phyloP scores from a whole-genome alignment of 2,113 vertebrate species.

The Fregetta grallaria region DNA sequence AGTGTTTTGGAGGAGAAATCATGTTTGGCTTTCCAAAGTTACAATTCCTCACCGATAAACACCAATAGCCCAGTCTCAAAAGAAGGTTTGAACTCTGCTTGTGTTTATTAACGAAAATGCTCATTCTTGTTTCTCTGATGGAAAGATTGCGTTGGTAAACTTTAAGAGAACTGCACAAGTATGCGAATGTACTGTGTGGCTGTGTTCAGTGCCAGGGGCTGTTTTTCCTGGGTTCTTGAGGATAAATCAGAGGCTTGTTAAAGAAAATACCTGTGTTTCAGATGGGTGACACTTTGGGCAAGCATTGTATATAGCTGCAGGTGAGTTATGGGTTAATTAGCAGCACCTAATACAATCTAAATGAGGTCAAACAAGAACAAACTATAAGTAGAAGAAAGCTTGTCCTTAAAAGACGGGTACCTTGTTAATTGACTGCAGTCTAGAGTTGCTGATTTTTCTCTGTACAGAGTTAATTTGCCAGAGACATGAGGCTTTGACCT shows the following conservation, averaged over 20 bases:
- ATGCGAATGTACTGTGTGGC: fast-evolving
- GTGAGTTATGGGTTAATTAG: not conserved
- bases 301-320: not conserved
- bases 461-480: not conserved
- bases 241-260: not conserved
- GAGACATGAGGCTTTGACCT: not conserved
- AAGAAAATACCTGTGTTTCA: not conserved
- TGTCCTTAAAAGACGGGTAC: not conserved
- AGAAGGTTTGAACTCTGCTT: not conserved
- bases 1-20: not conserved
- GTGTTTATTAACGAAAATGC: not conserved
- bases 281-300: not conserved
- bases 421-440: not conserved
- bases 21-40: not conserved
- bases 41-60: not conserved
- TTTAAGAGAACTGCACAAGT: not conserved
- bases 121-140: not conserved
- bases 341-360: not conserved
- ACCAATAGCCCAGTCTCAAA: not conserved
- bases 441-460: not conserved
- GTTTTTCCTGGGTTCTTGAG: not conserved
- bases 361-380: not conserved
- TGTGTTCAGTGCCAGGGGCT: not conserved
- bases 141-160: not conserved
- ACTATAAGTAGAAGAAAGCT: not conserved